Evolutionary conservation across 2,797 vertebrate genomes (phyloP).

Genomic region (Tympanoctomys barrerae): DNA sequence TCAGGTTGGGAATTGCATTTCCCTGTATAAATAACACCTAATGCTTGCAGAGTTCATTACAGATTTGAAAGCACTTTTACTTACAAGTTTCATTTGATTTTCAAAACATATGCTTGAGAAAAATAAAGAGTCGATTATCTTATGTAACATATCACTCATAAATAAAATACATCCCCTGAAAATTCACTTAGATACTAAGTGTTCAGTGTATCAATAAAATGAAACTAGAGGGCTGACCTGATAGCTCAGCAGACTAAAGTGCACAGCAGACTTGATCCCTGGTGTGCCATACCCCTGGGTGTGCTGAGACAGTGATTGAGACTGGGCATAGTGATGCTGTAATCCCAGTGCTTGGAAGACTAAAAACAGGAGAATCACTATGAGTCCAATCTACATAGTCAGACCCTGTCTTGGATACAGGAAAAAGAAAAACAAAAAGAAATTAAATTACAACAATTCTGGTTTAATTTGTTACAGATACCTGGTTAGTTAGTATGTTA

Average conservation of each 20-base stretch:
- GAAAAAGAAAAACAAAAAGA: no score
- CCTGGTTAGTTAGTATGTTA: constrained; percentile 66
- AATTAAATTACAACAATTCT: constrained; percentile 38
- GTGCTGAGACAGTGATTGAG: no score
- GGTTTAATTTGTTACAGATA: constrained; percentile 64
- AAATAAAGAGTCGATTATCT: constrained; percentile 30
- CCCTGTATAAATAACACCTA: constrained; percentile 7
- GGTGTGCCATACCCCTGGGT: no score
- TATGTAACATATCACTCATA: constrained; percentile 32
- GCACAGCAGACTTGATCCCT: no score
- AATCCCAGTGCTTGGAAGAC: no score
- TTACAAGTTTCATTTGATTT: constrained; percentile 52
- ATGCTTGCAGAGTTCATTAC: constrained; percentile 13
- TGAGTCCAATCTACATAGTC: no score
- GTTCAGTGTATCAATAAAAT: constrained; percentile 37
- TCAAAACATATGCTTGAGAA: neutral
- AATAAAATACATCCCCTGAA: constrained; percentile 59
- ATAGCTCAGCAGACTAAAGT: no score
- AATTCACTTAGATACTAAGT: constrained; percentile 62
- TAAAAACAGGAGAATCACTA: no score
- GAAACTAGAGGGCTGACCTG: neutral
- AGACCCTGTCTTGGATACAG: no score
- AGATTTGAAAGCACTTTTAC: constrained; percentile 53
- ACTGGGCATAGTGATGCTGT: no score
- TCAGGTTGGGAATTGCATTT: no score